Evolutionary conservation across 2,888 invertebrate species (phyloP).

Genomic region (Coecobrya sp.): DNA sequence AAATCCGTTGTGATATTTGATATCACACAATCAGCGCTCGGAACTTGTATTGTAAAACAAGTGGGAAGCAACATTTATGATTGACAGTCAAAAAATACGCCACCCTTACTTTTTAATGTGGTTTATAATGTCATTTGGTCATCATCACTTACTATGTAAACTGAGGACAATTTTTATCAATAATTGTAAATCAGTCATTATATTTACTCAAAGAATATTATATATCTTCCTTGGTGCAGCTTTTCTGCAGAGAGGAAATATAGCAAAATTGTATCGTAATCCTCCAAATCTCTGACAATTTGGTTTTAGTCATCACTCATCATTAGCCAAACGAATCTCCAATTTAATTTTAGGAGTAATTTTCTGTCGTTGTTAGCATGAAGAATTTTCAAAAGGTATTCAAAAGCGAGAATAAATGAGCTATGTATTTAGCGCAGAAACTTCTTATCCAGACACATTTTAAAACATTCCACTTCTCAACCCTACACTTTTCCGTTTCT

Average conservation of each 20-base stretch:
- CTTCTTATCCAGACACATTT: background rate
- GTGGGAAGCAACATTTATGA: background rate
- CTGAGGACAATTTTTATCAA: too few relatives aligned
- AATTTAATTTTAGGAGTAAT: background rate
- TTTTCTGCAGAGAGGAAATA: too few relatives aligned
- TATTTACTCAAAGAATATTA: too few relatives aligned
- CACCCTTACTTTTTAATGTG: too few relatives aligned
- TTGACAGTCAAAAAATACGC: background rate
- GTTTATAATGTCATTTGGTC: too few relatives aligned
- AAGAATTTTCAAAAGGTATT: background rate
- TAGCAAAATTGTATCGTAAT: too few relatives aligned
- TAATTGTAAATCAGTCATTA: too few relatives aligned
- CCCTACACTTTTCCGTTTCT: background rate
- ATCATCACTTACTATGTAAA: too few relatives aligned
- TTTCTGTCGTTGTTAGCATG: background rate
- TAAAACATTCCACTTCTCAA: background rate
- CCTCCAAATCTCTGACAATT: too few relatives aligned
- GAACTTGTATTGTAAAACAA: background rate
- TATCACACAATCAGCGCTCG: background rate
- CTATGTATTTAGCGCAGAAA: background rate
- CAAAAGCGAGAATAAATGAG: background rate
- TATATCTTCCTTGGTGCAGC: too few relatives aligned
- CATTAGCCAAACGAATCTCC: too few relatives aligned
- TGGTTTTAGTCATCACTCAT: too few relatives aligned
- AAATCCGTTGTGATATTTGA: background rate